A percentile compares a stretch with the other conserved stretches of the same genome.
phyloP scores from a whole-genome alignment of 2,113 vertebrate genomes.

The Rafetus swinhoei region DNA sequence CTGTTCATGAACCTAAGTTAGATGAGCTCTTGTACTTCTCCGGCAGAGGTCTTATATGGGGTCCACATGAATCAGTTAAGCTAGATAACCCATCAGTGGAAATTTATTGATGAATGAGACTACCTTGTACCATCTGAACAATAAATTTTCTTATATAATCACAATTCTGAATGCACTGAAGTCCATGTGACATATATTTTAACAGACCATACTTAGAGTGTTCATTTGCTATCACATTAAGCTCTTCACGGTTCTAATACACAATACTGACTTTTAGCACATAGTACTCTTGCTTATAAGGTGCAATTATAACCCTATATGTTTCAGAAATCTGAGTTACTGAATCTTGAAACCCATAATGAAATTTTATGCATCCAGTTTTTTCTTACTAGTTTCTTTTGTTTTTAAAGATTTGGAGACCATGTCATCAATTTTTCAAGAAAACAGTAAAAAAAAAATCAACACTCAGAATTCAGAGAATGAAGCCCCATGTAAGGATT shows the following conservation, averaged over 20 bases:
- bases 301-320: conserved; percentile 12
- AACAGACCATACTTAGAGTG: conserved; percentile 31
- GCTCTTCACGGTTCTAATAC: conserved; percentile 45
- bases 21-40: conserved; percentile 59
- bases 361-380: conserved; percentile 51
- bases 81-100: conserved; percentile 34
- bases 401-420: conserved; percentile 42
- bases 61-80: conserved; percentile 17
- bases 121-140: conserved; percentile 35
- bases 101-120: conserved; percentile 60
- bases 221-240: conserved; percentile 2
- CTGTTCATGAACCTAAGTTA: conserved; percentile 35
- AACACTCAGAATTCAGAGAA: conserved; percentile 52
- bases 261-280: conserved; percentile 33
- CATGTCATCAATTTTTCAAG: background rate
- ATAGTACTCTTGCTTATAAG: conserved; percentile 27
- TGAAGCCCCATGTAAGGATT: conserved; percentile 39
- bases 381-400: conserved; percentile 8
- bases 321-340: conserved; percentile 47
- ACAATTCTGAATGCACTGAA: conserved; percentile 59
- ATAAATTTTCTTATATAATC: conserved; percentile 70
- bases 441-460: conserved; percentile 45
- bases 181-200: conserved; percentile 56
- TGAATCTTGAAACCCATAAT: conserved; percentile 24
- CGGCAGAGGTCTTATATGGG: conserved; percentile 22